Evolutionary conservation across 2,888 invertebrate genomes (phyloP), one percentile per base, ranked within the genome.

Genomic region (Dasysyrphus albostriatus): DNA sequence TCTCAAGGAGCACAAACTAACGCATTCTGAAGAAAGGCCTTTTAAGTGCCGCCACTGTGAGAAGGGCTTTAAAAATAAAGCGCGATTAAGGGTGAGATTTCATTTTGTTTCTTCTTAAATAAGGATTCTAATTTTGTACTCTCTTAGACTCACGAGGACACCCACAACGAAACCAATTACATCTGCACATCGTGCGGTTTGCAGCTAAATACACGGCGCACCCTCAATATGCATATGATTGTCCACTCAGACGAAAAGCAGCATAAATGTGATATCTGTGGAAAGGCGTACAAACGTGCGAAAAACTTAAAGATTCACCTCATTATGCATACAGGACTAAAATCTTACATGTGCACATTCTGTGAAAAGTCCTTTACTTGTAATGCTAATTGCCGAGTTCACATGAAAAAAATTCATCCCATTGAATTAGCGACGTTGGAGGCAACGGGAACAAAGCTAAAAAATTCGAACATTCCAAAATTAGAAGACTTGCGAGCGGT

Each of bases 1-100:
- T 2, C 89, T 94, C 0, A 93, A 92, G 49, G 93, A 93, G 84
- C 94, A 94, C 89, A 92, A 93, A 79, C 90, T 93, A 6, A 93
- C 93, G 1, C 94, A 94, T 83, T 93, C 93, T 16, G 93, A 93
- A 2, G 93, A 92, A 7, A 91, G 92, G 6, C 93, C 93, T 0
- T 93, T 92, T 88, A 91, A 91, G 49, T 94, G 94, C 89, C 89
- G 91, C 2, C 91, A 92, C 32, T 93, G 93, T 63, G 89, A 90
- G 0, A 91, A 92, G 24, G 88, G 89, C 12, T 93, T 93, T 72
- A 93, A 93, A 88, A 93, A 91, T 72, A 90, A 90, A 37, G 88
- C 91, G 0, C 88, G 92, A 1, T 72, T 92, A 34, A 90, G 89
- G 88, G 90, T 90, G 0, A 81, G 63, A 56, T 16, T 9, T 12